phyloP scores from a whole-genome alignment of 2,113 vertebrate species.

The Axis porcinus region DNA sequence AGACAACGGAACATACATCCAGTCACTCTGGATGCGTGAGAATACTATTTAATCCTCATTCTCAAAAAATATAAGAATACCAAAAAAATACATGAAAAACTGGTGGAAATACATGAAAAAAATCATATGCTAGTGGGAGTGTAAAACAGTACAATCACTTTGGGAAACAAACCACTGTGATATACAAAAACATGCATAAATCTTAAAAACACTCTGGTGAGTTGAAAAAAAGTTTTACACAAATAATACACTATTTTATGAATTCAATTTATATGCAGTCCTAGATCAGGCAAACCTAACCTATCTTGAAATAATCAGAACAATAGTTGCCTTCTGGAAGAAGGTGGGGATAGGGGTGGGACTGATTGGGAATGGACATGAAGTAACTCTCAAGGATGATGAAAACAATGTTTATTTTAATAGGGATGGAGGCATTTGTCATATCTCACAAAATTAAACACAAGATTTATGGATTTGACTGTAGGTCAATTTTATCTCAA shows the following conservation, averaged over 20 bases:
- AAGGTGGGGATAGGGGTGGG: not conserved
- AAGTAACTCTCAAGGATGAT: not conserved
- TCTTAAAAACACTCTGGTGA: not conserved
- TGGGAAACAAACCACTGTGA: not conserved
- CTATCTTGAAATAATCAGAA: not conserved
- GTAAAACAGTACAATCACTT: not conserved
- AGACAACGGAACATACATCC: not conserved
- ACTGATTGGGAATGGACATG: not conserved
- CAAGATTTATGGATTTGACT: not conserved
- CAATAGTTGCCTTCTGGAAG: not conserved
- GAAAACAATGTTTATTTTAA: not conserved
- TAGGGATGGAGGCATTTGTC: not conserved
- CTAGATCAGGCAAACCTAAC: not conserved
- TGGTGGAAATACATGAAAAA: not conserved
- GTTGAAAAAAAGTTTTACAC: not conserved
- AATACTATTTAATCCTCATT: not conserved
- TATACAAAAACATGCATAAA: not conserved
- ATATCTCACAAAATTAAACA: not conserved
- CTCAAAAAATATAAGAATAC: not conserved
- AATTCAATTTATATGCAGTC: not conserved
- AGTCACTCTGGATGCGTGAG: not conserved
- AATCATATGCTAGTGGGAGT: not conserved
- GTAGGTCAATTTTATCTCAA: not conserved
- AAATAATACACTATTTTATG: not conserved
- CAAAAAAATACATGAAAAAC: not conserved